Evolutionary conservation across 37 sponge, comb jelly and placozoan genomes (phyloP), one percentile per base, ranked within the genome.

Genomic region (Crambe crambe): DNA sequence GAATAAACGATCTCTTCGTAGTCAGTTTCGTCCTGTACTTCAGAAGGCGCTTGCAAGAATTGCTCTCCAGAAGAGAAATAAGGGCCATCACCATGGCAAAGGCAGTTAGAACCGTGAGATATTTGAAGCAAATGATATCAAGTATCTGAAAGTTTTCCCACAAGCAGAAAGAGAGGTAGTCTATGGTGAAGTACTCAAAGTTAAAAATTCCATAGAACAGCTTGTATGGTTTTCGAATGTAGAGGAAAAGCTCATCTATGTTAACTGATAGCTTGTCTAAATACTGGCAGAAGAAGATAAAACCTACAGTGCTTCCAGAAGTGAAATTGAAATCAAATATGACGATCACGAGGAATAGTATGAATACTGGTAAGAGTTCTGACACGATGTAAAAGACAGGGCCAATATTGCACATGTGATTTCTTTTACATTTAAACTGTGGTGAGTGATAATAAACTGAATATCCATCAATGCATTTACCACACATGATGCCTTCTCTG

Each of bases 151-250:
- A 70, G n/a, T 77, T 77, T 4, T 76, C 12, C 77, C 70, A 84
- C 21, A 84, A 38, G 71, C 85, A 84, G 68, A 84, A 84, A 4
- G 85, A 84, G 2, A 84, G 61, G 0, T 22, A 2, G 4, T 76
- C 72, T 34, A 76, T 40, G 76, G 22, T 38, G 77, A 84, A 84
- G 72, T 76, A 84, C 26, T 76, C 60, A 30, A 84, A 32, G 27
- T 66, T 84, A 29, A 76, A 68, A 22, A 77, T 21, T 5, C 63
- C 29, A 62, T 62, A 62, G 29, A 62, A n/a, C n/a, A 62, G 63
- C 25, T 62, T 18, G 17, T 62, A 10, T 26, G 29, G n/a, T 18
- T 25, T 6, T 21, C 63, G 23, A n/a, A 26, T 18, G 63, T 62
- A 62, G 6, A n/a, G 25, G 6, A 8, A 8, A 8, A 8, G 25